phyloP scores from a whole-genome alignment of 2,113 vertebrate genomes.

The Atrichornis clamosus region DNA sequence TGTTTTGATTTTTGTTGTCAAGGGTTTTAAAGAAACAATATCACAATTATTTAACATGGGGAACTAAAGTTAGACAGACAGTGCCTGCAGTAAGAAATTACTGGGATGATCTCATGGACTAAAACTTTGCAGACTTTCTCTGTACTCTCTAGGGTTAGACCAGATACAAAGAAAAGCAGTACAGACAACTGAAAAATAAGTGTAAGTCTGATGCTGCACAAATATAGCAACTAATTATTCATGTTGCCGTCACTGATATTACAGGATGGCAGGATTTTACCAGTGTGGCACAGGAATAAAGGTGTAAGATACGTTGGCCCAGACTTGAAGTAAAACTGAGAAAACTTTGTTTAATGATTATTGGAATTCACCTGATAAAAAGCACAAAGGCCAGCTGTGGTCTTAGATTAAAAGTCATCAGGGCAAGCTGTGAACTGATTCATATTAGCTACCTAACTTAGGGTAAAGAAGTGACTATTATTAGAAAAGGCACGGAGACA shows the following conservation, averaged over 20 bases:
- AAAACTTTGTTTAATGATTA: background rate
- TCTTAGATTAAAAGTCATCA: background rate
- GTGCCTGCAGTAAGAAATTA: background rate
- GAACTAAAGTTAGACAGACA: slow-evolving; percentile 29
- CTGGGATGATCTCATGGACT: slow-evolving; percentile 32
- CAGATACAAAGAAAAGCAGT: slow-evolving; percentile 3
- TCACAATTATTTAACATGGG: background rate
- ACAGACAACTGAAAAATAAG: slow-evolving; percentile 20
- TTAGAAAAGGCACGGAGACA: background rate
- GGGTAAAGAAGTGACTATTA: background rate
- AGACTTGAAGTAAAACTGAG: background rate
- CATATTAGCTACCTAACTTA: background rate
- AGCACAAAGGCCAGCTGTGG: background rate
- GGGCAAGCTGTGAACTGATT: background rate
- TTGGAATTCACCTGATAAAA: background rate
- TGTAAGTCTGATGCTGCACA: background rate
- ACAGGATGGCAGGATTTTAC: background rate
- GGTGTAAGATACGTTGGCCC: background rate
- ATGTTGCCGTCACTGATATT: background rate
- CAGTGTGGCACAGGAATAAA: background rate
- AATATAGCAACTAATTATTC: background rate
- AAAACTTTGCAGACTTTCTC: slow-evolving; percentile 23
- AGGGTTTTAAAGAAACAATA: slow-evolving; percentile 50
- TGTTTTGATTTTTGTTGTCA: slow-evolving; percentile 57
- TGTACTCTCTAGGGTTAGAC: background rate